These are phyloP conservation scores for Vanessa cardui DNA, from an alignment of 2,888 invertebrate genomes.

Conservation along the genomic window DNA sequence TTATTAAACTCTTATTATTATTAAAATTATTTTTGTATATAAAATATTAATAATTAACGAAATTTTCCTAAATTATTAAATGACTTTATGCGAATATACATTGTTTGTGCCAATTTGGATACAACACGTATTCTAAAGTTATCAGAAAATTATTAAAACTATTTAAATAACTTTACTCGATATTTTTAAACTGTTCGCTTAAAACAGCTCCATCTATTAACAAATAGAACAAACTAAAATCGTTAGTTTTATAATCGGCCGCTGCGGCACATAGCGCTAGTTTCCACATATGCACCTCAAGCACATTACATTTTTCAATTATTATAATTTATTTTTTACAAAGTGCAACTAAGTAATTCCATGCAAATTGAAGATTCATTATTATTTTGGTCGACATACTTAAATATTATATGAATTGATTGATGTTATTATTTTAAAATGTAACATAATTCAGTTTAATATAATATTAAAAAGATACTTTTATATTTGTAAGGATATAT, in stretches of 20 bases:
- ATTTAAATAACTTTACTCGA: background rate
- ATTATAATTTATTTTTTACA: no score
- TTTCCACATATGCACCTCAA: slow-evolving; percentile 3
- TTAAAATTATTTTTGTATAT: background rate
- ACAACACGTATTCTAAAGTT: background rate
- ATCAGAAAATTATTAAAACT: background rate
- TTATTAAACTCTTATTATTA: slow-evolving; percentile 12
- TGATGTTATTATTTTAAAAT: no score
- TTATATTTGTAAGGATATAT: no score
- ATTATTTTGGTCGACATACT: no score
- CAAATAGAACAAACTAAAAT: slow-evolving; percentile 7
- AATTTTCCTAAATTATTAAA: background rate
- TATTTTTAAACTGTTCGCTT: background rate
- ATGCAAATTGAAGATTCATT: no score
- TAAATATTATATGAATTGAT: no score
- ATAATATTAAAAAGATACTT: no score
- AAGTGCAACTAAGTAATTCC: no score
- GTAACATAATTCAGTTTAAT: no score
- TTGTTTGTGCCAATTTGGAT: no score
- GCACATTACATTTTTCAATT: background rate
- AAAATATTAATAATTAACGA: background rate
- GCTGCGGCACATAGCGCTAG: slow-evolving; percentile 34
- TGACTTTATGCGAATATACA: no score
- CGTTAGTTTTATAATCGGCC: slow-evolving; percentile 26
- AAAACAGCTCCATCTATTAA: slow-evolving; percentile 29